A percentile compares a stretch with the other conserved stretches of the same genome.
Conservation (phyloP, 2,113 vertebrate species). For the Podilymbus podiceps region DNA sequence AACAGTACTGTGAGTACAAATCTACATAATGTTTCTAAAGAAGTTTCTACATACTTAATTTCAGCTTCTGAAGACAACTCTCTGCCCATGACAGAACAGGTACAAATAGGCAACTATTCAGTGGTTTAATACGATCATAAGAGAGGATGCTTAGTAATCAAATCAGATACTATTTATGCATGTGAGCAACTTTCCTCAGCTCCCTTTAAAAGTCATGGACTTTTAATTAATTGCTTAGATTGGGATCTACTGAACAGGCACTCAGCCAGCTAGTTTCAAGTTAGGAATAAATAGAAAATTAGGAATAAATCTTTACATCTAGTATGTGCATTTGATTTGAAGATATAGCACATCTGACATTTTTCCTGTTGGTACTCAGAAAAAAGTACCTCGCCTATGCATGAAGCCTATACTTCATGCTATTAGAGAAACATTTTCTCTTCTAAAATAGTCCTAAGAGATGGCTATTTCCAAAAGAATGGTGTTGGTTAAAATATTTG, state of each 20-base stretch:
- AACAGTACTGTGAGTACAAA: not conserved
- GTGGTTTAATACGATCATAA: not conserved
- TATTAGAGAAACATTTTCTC: not conserved
- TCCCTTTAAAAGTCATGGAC: not conserved
- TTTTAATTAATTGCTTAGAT: not conserved
- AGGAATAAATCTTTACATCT: not conserved
- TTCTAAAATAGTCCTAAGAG: not conserved
- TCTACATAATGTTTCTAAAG: not conserved
- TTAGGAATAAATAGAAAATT: not conserved
- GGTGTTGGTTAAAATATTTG: not conserved
- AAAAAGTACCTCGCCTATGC: not conserved
- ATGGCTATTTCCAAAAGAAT: not conserved
- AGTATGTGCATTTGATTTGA: not conserved
- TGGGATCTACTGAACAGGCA: not conserved
- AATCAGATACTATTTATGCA: not conserved
- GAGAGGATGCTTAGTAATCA: not conserved
- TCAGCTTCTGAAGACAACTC: not conserved
- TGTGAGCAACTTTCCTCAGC: not conserved
- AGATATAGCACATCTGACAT: not conserved
- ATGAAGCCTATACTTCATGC: not conserved
- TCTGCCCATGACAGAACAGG: not conserved
- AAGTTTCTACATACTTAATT: not conserved
- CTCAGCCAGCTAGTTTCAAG: not conserved
- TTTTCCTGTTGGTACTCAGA: not conserved
- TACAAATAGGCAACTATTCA: not conserved